phyloP scores from a whole-genome alignment of 1,140 invertebrate species.

The Elymnias hypermnestra region DNA sequence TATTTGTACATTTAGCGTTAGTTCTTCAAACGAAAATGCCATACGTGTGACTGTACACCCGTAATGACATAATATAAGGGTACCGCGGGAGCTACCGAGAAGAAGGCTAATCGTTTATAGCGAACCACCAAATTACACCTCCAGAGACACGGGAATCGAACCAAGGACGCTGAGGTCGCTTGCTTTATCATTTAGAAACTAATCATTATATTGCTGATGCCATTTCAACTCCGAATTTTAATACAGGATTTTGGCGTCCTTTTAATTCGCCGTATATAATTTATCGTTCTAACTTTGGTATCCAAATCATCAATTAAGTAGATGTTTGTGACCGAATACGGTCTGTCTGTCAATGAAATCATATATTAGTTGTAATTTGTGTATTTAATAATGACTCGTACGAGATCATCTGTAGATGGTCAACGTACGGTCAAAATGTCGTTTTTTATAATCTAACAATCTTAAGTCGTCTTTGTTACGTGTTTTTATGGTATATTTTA shows the following conservation, averaged over 20 bases:
- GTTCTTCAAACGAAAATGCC: conserved; percentile 26
- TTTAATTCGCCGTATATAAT: conserved; percentile 51
- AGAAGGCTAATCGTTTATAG: conserved; percentile 68
- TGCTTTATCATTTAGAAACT: conserved; percentile 67
- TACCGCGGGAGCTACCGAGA: conserved; percentile 56
- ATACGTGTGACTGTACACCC: conserved; percentile 42
- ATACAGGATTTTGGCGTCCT: conserved; percentile 42
- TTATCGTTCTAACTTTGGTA: conserved; percentile 25
- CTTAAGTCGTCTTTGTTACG: neutral
- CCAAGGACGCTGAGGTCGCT: conserved; percentile 66
- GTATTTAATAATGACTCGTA: too few species aligned
- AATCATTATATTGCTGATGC: conserved; percentile 66
- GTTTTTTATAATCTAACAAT: neutral
- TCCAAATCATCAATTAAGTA: conserved; percentile 22
- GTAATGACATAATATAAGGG: conserved; percentile 65
- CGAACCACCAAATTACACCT: conserved; percentile 67
- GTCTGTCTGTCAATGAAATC: conserved; percentile 10
- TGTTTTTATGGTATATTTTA: too few species aligned
- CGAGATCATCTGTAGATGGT: too few species aligned
- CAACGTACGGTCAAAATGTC: conserved; percentile 3
- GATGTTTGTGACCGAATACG: conserved; percentile 20
- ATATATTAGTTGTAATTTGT: conserved; percentile 16
- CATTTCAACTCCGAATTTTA: conserved; percentile 63
- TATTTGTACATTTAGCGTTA: neutral
- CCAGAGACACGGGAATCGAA: conserved; percentile 68